Evolutionary conservation across 2,797 vertebrate species (phyloP).

Genomic region (Limosa lapponica): DNA sequence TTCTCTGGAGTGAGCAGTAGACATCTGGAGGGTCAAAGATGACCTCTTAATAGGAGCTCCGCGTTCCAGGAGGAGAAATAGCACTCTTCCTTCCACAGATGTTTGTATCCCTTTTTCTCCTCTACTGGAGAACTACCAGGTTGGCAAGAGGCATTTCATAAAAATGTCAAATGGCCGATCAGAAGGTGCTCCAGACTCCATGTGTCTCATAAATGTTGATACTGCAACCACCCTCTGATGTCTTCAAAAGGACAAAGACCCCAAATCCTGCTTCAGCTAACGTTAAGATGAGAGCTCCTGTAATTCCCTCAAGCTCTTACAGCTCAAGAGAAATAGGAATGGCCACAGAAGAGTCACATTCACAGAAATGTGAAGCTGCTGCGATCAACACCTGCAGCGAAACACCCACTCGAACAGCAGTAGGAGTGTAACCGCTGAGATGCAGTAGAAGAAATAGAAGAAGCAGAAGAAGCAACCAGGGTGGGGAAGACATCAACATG

Average conservation of each 20-base stretch:
- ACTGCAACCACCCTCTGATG: background rate
- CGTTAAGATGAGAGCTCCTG: background rate
- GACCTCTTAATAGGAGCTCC: background rate
- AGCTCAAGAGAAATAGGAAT: background rate
- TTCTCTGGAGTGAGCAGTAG: background rate
- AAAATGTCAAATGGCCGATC: background rate
- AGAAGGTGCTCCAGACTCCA: background rate
- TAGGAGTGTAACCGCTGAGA: accelerated
- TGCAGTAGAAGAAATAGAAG: background rate
- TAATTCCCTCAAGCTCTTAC: background rate
- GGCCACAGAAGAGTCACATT: background rate
- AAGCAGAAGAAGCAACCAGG: background rate
- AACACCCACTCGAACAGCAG: background rate
- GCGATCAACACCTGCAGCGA: background rate
- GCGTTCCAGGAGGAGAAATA: background rate
- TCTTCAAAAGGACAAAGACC: background rate
- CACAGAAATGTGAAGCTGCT: background rate
- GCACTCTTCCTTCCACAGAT: background rate
- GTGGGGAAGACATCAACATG: background rate
- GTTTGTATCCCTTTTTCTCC: background rate
- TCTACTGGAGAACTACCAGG: background rate
- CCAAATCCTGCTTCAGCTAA: background rate
- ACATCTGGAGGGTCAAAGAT: background rate
- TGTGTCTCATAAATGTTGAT: background rate
- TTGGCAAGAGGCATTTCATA: background rate